Evolutionary conservation across 2,113 vertebrate species (phyloP).

Genomic region (Sinocyclocheilus anshuiensis): DNA sequence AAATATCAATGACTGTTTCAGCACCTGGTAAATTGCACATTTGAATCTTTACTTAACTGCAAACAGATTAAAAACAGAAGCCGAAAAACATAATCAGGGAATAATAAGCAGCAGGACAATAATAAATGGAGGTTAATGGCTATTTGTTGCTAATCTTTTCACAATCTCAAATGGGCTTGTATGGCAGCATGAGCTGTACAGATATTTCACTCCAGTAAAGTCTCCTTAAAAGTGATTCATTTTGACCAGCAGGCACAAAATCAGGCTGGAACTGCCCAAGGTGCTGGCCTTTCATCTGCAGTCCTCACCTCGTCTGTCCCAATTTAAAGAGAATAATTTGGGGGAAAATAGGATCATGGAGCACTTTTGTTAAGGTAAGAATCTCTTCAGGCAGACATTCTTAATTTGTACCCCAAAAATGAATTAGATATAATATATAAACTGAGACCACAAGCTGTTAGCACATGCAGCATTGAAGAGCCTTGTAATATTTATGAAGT

Average conservation of each 20-base stretch:
- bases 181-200: neutral
- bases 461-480: neutral
- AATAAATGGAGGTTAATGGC: slow-evolving; percentile 51
- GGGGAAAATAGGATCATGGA: slow-evolving; percentile 37
- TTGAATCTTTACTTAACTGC: neutral
- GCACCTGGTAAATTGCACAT: neutral
- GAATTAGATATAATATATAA: too few species aligned
- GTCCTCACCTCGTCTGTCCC: slow-evolving; percentile 53
- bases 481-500: too few species aligned
- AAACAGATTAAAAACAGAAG: slow-evolving; percentile 18
- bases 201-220: slow-evolving; percentile 39
- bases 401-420: too few species aligned
- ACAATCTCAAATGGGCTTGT: slow-evolving; percentile 1
- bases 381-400: neutral
- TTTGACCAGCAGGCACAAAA: slow-evolving; percentile 62
- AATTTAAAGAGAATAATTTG: slow-evolving; percentile 63
- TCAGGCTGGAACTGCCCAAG: slow-evolving; percentile 68
- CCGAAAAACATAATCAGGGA: neutral
- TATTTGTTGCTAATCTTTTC: slow-evolving; percentile 45
- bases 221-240: slow-evolving; percentile 62
- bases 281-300: slow-evolving; percentile 67
- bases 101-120: neutral
- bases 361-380: slow-evolving; percentile 50
- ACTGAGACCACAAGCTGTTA: neutral
- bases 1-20: neutral